These are phyloP conservation scores for Rhadinocentrus ornatus DNA, from an alignment of 2,797 vertebrate genomes.

Conservation along the genomic window DNA sequence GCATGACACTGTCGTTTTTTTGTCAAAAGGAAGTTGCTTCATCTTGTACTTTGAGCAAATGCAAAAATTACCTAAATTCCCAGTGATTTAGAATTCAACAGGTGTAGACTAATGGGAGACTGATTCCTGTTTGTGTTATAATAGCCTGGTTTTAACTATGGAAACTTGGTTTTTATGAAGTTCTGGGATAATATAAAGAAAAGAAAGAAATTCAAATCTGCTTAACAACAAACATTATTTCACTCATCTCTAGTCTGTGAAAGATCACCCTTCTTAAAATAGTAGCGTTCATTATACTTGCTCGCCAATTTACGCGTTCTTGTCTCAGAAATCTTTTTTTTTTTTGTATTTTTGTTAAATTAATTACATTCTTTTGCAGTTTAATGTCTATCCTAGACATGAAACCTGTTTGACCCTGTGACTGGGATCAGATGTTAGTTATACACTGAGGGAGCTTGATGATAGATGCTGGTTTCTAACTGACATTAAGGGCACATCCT, in stretches of 20 bases:
- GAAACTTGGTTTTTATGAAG: conserved; percentile 28
- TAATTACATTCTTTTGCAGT: conserved; percentile 35
- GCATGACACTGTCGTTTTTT: conserved; percentile 32
- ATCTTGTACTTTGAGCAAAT: conserved; percentile 25
- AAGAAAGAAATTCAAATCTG: not conserved
- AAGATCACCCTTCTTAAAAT: conserved; percentile 32
- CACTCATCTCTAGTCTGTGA: conserved; percentile 3
- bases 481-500: conserved; percentile 72
- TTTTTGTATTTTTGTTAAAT: conserved; percentile 24
- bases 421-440: conserved; percentile 44
- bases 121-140: conserved; percentile 32
- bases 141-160: conserved; percentile 43
- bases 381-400: conserved; percentile 40
- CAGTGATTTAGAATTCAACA: conserved; percentile 25
- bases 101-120: conserved; percentile 30
- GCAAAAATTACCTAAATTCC: conserved; percentile 38
- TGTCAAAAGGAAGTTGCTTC: conserved; percentile 24
- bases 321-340: conserved; percentile 6
- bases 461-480: conserved; percentile 63
- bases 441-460: conserved; percentile 47
- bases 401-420: conserved; percentile 48
- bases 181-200: conserved; percentile 24
- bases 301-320: conserved; percentile 25
- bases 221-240: conserved; percentile 7
- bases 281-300: conserved; percentile 43